Base-by-base conservation (phyloP, 2,888 invertebrate genomes). In the Hemicrepidius hirtus region DNA sequence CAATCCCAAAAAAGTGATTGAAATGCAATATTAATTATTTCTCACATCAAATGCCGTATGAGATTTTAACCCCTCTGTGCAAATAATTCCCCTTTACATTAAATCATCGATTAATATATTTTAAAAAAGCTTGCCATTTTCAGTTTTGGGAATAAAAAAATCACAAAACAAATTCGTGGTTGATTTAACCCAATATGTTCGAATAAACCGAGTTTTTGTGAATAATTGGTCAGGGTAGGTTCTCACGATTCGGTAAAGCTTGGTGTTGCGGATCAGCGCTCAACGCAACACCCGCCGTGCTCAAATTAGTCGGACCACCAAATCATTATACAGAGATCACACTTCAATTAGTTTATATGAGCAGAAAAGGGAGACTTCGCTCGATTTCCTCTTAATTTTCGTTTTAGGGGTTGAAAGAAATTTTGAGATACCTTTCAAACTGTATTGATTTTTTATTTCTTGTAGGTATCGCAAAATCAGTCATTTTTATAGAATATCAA, bases 201-300 rank as follows among this genome's bases (percentile, higher is more conserved):
- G 67, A 75, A 75, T 76, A 76, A 76, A 71, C 67, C 67, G 66
- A 62, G 72, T 77, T 78, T 80, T 79, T 74, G 68, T 76, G 76
- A 78, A 78, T 78, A 74, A 75, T 73, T 67, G 75, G 40, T 68
- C 68, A 63, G 71, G 74, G 74, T 76, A 75, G 76, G 82, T 84
- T 84, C 84, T 84, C 84, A 84, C 85, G 83, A 75, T 24, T 28
- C 7, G 32, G 74, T 78, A 80, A 82, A 79, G 83, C 76, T 79
- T 80, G 80, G 71, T 85, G 79, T 82, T 85, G 84, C 85, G 85
- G 82, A 85, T 82, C 83, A 84, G 72, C 82, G 83, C 81, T 77
- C 84, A 75, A 57, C 76, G 68, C 80, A 80, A 82, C 82, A 82
- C 82, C 83, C 82, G 82, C 80, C 79, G 82, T 80, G 84, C 78